Evolutionary conservation across 2,888 invertebrate species (phyloP), one percentile per base, ranked within the genome.

Genomic region (Drosophila mulleri): DNA sequence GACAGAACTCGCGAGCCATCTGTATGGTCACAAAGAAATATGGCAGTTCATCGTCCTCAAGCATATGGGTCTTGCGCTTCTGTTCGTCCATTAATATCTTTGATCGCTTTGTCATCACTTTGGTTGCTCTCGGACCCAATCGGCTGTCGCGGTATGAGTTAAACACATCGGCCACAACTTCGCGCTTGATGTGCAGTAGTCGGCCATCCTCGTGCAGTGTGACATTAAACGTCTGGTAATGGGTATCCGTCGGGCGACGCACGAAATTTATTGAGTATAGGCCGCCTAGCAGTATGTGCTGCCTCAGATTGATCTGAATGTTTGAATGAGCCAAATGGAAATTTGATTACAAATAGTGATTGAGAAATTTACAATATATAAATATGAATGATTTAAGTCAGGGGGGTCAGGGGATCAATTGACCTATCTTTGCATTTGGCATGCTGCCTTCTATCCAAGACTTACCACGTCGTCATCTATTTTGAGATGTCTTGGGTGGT

Each of bases 281-380:
- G 0, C 92, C 92, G 7, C 93, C 92, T 42, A 91, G 67, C 35
- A 93, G 80, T 0, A 90, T 74, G 44, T 77, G 77, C 54, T 91
- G 70, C 12, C 90, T 79, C 2, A 92, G 67, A 72, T 92, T 92
- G 0, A 92, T 82, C 92, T 92, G 12, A n/a, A 45, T 37, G 29
- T 48, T 29, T 1, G 4, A 29, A 18, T 50, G 12, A 18, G 0
- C 6, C 11, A 29, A 29, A 7, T 32, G 6, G 7, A 7, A n/a
- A 32, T 32, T 32, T 12, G 12, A 16, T 26, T 16, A 16, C n/a
- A n/a, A 11, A 11, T 0, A 32, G 1, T 5, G 1, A 26, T 26
- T 26, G 26, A 26, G 26, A 26, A 6, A 26, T 26, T 26, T 26
- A 26, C 26, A 26, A 26, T 26, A 26, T 26, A 44, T 20, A 9